phyloP scores from a whole-genome alignment of 2,888 invertebrate species.

The Heliconius aoede region DNA sequence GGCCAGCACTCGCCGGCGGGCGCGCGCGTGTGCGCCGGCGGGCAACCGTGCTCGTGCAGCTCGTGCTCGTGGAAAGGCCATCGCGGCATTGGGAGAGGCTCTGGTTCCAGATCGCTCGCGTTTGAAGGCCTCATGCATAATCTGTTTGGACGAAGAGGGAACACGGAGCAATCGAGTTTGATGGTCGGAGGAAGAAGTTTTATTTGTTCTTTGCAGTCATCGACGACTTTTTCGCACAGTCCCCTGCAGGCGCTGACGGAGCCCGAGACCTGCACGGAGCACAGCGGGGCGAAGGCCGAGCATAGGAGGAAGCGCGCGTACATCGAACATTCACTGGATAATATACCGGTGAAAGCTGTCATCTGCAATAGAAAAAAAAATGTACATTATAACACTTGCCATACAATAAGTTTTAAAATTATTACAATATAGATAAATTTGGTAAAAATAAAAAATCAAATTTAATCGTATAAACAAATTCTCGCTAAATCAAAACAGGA shows the following conservation, averaged over 20 bases:
- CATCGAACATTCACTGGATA: conserved; percentile 91
- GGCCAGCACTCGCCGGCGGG: conserved; percentile 85
- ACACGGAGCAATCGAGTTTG: conserved; percentile 88
- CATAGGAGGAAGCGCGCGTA: conserved; percentile 94
- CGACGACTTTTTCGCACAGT: conserved; percentile 90
- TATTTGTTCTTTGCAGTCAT: conserved; percentile 88
- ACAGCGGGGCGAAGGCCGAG: conserved; percentile 95
- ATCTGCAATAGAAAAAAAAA: conserved; percentile 83
- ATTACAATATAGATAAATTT: not conserved
- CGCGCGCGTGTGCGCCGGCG: conserved; percentile 84
- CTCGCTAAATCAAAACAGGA: not conserved
- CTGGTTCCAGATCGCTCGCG: conserved; percentile 73
- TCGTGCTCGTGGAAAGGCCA: conserved; percentile 75
- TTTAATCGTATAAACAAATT: not conserved
- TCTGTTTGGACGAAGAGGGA: conserved; percentile 88
- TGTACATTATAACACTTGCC: not conserved
- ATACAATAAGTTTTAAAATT: not conserved
- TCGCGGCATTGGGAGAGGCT: conserved; percentile 69
- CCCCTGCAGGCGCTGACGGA: conserved; percentile 94
- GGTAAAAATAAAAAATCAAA: conserved; percentile 40
- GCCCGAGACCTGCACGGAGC: conserved; percentile 92
- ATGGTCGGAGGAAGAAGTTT: conserved; percentile 90
- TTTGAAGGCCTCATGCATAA: conserved; percentile 90
- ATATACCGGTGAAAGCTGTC: conserved; percentile 87
- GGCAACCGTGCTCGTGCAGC: conserved; percentile 78